phyloP scores from a whole-genome alignment of 2,797 vertebrate species.

The Oreochromis grahami region DNA sequence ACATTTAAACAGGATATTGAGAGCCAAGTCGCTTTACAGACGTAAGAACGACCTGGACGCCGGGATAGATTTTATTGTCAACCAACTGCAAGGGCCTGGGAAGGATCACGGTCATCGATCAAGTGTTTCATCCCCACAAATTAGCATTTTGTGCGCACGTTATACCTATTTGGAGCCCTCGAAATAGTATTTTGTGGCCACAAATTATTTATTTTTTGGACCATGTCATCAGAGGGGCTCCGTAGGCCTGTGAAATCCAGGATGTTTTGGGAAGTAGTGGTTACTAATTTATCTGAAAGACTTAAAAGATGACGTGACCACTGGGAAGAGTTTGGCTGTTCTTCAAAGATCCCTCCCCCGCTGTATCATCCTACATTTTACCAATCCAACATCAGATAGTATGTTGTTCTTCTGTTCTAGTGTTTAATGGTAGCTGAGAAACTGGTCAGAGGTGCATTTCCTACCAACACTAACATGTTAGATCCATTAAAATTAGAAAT shows the following conservation, averaged over 20 bases:
- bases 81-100: too few relatives aligned
- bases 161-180: too few relatives aligned
- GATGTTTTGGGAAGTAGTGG: not conserved
- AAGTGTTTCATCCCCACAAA: too few relatives aligned
- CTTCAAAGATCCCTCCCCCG: not conserved
- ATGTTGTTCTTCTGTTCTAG: not conserved
- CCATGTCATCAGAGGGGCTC: too few relatives aligned
- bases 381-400: not conserved
- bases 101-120: too few relatives aligned
- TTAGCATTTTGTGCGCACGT: too few relatives aligned
- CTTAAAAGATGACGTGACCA: not conserved
- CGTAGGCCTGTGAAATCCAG: not conserved
- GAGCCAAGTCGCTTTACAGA: too few relatives aligned
- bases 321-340: not conserved
- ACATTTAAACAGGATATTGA: too few relatives aligned
- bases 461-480: not conserved
- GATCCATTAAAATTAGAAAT: accelerated
- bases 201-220: too few relatives aligned
- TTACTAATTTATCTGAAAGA: not conserved
- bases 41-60: too few relatives aligned
- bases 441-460: not conserved
- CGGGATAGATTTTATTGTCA: too few relatives aligned
- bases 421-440: not conserved
- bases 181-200: too few relatives aligned
- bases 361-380: not conserved